Base-by-base conservation (phyloP, 2,888 invertebrate species). In the Phyto melanocephala region DNA sequence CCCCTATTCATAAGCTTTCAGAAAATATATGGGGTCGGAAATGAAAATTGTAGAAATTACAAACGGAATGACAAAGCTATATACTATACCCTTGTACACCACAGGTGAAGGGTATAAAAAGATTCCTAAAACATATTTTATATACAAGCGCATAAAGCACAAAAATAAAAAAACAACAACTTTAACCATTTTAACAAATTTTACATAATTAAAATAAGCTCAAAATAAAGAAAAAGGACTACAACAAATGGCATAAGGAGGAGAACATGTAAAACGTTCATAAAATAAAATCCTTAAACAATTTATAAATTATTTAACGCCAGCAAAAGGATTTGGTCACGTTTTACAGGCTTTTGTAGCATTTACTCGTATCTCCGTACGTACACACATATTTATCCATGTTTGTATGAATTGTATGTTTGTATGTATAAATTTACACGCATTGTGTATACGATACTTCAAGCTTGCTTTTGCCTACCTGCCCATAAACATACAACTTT, bases 311-410 rank as follows among this genome's bases (percentile, higher is more conserved):
- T 71, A 82, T 82, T 79, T 76, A 82, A 82, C 71, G 35, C 75
- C 54, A 24, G 40, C 75, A 76, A 79, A 79, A 76, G 82, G 79
- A 76, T 82, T 79, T 82, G 82, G 82, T 82, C 82, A 82, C 82
- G 82, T 82, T 82, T 82, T 75, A 70, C 56, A 78, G 65, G 78
- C 63, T 81, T 81, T 81, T 78, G 75, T 67, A 60, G 67, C 65
- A 37, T 67, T 11, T 42, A 28, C 40, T 37, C 45, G 40, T 17
- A 33, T n/a, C n/a, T n/a, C n/a, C n/a, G n/a, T n/a, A n/a, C n/a
- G n/a, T n/a, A n/a, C n/a, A n/a, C n/a, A n/a, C n/a, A n/a, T n/a
- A n/a, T n/a, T n/a, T n/a, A n/a, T n/a, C n/a, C n/a, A n/a, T n/a
- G n/a, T n/a, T n/a, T n/a, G n/a, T n/a, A n/a, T n/a, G n/a, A n/a